Conservation (phyloP, 2,113 vertebrate species). For the Chauna torquata region DNA sequence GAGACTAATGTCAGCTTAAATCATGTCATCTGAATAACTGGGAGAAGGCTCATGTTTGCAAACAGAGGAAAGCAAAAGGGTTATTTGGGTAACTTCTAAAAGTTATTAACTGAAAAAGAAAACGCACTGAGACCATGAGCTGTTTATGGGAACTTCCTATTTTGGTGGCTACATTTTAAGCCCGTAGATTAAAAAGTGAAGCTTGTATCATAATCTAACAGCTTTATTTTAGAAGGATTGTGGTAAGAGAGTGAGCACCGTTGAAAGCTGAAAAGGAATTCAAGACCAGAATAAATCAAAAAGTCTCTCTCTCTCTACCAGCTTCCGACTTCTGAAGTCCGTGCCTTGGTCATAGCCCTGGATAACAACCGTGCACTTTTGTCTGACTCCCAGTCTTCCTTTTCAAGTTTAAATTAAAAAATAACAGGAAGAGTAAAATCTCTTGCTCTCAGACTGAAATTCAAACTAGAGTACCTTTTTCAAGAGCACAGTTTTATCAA, state of each 20-base stretch:
- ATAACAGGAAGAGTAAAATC: slow-evolving; percentile 27
- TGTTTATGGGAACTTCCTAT: background rate
- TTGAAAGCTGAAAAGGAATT: background rate
- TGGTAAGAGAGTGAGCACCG: background rate
- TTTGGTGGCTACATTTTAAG: background rate
- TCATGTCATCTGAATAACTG: slow-evolving; percentile 30
- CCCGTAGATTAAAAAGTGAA: background rate
- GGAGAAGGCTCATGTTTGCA: slow-evolving; percentile 16
- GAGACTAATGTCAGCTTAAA: slow-evolving; percentile 39
- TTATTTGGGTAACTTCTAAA: background rate
- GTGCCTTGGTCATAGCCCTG: background rate
- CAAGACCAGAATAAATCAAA: background rate
- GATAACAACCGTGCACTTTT: background rate
- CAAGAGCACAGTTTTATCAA: slow-evolving; percentile 13
- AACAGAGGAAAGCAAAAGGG: slow-evolving; percentile 7
- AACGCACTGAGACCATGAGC: background rate
- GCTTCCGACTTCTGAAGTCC: background rate
- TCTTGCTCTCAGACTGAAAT: slow-evolving; percentile 15
- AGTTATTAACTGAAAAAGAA: background rate
- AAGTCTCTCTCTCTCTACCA: background rate
- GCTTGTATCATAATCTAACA: background rate
- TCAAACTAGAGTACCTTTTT: background rate
- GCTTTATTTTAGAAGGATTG: background rate
- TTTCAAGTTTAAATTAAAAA: slow-evolving; percentile 39
- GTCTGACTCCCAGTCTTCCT: background rate